Evolutionary conservation across 2,797 vertebrate genomes (phyloP), one percentile per base, ranked within the genome.

Genomic region (Euthynnus affinis): DNA sequence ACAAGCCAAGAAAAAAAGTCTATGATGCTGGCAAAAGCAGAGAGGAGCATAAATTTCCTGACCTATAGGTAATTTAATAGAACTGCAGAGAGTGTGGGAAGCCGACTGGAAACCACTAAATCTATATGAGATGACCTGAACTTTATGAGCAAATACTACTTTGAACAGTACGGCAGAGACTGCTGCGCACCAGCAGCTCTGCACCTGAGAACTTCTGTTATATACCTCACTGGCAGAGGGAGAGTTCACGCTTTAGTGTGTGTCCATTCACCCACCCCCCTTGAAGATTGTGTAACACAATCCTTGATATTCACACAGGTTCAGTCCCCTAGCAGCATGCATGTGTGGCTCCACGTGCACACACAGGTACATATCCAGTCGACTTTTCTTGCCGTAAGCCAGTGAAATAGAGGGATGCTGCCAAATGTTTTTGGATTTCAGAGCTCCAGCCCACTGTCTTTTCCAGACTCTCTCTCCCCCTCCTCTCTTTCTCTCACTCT

Each of bases 381-480:
- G 71, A 80, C 71, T 80, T 77, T 63, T 78, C 62, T 80, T 67
- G 80, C 78, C 29, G 17, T 76, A 68, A 84, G 84, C 88, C 88
- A 92, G 80, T 62, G 52, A 90, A 89, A 82, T 37, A 80, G n/a
- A 80, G 51, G 23, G 83, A 89, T 81, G 87, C 77, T 87, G 88
- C 89, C 91, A 93, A 93, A 87, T 86, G 85, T 87, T 93, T 93
- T 88, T 82, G 87, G 85, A 90, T 82, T 83, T 83, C 76, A 88
- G 83, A 88, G 67, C 77, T 89, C 63, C 42, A 76, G 82, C 75
- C 80, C 72, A 18, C 85, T 84, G 74, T 88, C 86, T 90, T 91
- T 93, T 93, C 89, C 91, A 93, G 87, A 87, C 85, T 81, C 53
- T 52, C 77, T 62, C 77, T 62, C 57, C 63, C 62, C 53, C 44